phyloP scores from a whole-genome alignment of 2,797 vertebrate genomes.

The Cetoscarus ocellatus region DNA sequence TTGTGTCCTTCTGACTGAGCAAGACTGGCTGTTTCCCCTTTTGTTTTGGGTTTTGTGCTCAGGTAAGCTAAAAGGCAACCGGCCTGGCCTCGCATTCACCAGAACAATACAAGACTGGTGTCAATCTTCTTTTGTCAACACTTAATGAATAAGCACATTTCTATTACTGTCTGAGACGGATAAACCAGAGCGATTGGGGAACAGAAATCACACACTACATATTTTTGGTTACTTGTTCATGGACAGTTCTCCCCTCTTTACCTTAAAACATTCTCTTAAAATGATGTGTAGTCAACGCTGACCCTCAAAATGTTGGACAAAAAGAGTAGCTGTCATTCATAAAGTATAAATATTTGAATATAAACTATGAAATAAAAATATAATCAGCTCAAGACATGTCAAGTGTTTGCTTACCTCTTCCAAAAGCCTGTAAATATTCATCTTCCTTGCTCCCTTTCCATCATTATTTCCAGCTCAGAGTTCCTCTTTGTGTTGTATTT shows the following conservation, averaged over 20 bases:
- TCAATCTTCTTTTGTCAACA: background rate
- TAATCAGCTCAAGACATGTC: constrained; percentile 38
- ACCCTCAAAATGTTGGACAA: constrained; percentile 35
- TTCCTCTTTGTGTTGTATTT: constrained; percentile 5
- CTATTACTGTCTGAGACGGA: background rate
- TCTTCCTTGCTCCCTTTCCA: constrained; percentile 23
- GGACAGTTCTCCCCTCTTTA: constrained; percentile 10
- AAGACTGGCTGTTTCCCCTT: background rate
- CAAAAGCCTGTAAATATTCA: constrained; percentile 27
- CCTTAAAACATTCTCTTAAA: constrained; percentile 32
- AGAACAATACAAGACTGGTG: background rate
- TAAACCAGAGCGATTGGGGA: background rate
- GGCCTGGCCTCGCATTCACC: background rate
- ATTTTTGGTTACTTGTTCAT: constrained; percentile 22
- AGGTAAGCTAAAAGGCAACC: background rate
- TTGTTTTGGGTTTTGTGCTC: constrained; percentile 1
- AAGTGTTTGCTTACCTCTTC: constrained; percentile 34
- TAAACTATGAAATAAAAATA: constrained; percentile 32
- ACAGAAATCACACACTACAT: background rate
- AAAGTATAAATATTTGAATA: constrained; percentile 23
- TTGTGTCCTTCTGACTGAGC: background rate
- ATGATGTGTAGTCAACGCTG: constrained; percentile 28
- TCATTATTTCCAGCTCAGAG: constrained; percentile 18
- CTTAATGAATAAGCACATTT: background rate
- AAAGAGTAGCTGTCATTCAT: constrained; percentile 26